These are phyloP conservation scores for Sycophila texana DNA, from an alignment of 2,888 invertebrate genomes.

Conservation along the genomic window DNA sequence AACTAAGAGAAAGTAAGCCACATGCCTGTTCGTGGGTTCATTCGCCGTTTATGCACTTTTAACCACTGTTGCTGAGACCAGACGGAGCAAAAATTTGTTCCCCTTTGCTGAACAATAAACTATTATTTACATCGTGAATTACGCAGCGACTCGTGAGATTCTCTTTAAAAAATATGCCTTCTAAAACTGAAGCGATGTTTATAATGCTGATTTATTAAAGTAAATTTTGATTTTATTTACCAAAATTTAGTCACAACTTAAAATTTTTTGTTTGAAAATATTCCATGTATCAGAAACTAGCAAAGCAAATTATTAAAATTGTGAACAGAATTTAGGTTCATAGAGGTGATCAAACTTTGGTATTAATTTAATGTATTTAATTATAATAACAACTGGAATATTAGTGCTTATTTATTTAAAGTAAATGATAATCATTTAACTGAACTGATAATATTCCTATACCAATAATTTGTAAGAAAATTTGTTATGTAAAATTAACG, in stretches of 20 bases:
- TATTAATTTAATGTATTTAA: slow-evolving; percentile 50
- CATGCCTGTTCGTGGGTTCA: slow-evolving; percentile 28
- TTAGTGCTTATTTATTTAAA: slow-evolving; percentile 51
- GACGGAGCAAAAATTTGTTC: slow-evolving; percentile 26
- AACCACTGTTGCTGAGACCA: slow-evolving; percentile 34
- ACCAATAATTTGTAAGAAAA: slow-evolving; percentile 35
- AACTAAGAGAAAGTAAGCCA: slow-evolving; percentile 71
- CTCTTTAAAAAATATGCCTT: slow-evolving; percentile 41
- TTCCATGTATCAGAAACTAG: too few relatives aligned
- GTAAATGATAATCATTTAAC: slow-evolving; percentile 44
- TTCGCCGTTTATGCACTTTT: slow-evolving; percentile 18
- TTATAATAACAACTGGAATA: slow-evolving; percentile 46
- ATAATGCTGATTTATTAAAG: background rate
- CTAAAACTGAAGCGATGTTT: slow-evolving; percentile 37
- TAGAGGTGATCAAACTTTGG: slow-evolving; percentile 32
- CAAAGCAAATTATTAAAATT: background rate
- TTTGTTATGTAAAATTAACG: slow-evolving; percentile 15
- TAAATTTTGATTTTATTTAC: too few relatives aligned
- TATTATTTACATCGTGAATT: slow-evolving; percentile 47
- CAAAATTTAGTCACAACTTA: too few relatives aligned
- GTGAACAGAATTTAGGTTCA: slow-evolving; percentile 25
- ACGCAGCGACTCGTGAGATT: slow-evolving; percentile 45
- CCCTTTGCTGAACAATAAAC: slow-evolving; percentile 42
- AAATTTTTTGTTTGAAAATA: too few relatives aligned
- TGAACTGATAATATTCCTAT: slow-evolving; percentile 54